Percentiles rank a stretch among this genome's conserved stretches.
phyloP scores from a whole-genome alignment of 2,113 vertebrate genomes.

The Psittacula cyanocephala region DNA sequence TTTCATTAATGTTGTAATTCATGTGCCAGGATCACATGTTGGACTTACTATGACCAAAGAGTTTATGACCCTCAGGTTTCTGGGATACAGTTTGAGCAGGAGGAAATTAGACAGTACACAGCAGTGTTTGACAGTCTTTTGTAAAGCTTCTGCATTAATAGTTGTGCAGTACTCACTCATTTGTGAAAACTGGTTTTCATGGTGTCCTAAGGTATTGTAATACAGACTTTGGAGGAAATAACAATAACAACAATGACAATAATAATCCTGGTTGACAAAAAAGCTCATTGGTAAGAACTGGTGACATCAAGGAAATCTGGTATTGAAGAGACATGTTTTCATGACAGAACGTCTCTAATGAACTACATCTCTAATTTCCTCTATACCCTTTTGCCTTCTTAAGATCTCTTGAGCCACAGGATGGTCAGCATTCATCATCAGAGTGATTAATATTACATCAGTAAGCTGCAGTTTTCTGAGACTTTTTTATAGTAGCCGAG shows the following conservation, averaged over 20 bases:
- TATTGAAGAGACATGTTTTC: neutral
- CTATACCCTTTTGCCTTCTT: neutral
- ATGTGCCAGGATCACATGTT: neutral
- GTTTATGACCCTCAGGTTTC: neutral
- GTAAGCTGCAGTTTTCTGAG: neutral
- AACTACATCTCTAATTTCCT: neutral
- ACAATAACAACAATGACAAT: neutral
- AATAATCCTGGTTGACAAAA: neutral
- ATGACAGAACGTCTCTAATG: neutral
- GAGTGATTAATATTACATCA: neutral
- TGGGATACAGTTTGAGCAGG: neutral
- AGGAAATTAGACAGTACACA: neutral
- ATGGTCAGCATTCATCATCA: neutral
- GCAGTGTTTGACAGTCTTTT: neutral
- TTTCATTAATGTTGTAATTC: neutral
- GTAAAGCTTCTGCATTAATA: neutral
- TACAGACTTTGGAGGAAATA: neutral
- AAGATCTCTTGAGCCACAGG: rapidly evolving
- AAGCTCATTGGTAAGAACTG: rapidly evolving
- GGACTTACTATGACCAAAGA: neutral
- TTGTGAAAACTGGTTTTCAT: neutral
- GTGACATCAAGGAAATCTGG: neutral
- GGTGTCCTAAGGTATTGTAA: neutral
- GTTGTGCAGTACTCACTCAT: neutral
- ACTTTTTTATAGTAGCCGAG: neutral